A percentile compares a stretch with the other conserved stretches of the same genome.
These are phyloP conservation scores for Fregata magnificens DNA, from an alignment of 2,113 vertebrate species.

Conservation along the genomic window DNA sequence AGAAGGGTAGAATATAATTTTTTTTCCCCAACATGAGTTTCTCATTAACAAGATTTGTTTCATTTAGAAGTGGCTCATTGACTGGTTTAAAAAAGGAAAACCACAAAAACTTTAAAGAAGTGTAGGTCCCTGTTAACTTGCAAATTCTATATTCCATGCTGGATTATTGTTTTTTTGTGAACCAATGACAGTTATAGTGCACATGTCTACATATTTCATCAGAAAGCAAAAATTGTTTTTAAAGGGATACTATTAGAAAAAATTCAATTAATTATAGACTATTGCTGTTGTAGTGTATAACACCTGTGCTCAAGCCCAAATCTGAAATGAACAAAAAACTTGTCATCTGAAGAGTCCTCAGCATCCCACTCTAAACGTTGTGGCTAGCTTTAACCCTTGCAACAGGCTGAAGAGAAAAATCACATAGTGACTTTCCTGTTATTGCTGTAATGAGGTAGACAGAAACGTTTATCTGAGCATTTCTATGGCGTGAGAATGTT, in stretches of 20 bases:
- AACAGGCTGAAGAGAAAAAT: neutral
- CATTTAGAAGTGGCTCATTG: neutral
- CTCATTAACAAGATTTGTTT: neutral
- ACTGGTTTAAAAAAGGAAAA: neutral
- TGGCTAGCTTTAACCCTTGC: neutral
- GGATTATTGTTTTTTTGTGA: neutral
- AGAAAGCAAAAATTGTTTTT: neutral
- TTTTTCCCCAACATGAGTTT: neutral
- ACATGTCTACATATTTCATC: neutral
- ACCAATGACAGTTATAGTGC: neutral
- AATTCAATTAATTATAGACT: neutral
- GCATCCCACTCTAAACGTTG: neutral
- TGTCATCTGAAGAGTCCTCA: neutral
- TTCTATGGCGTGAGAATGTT: neutral
- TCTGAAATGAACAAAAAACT: neutral
- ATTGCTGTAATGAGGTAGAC: neutral
- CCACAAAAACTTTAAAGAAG: neutral
- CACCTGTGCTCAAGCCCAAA: neutral
- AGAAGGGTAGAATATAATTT: neutral
- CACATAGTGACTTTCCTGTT: neutral
- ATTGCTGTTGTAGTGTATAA: neutral
- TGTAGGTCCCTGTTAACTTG: neutral
- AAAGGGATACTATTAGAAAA: neutral
- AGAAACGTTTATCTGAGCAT: neutral
- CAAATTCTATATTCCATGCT: neutral